Evolutionary conservation across 1,140 invertebrate genomes (phyloP), one percentile per base, ranked within the genome.

Genomic region (Teleogryllus occipitalis): DNA sequence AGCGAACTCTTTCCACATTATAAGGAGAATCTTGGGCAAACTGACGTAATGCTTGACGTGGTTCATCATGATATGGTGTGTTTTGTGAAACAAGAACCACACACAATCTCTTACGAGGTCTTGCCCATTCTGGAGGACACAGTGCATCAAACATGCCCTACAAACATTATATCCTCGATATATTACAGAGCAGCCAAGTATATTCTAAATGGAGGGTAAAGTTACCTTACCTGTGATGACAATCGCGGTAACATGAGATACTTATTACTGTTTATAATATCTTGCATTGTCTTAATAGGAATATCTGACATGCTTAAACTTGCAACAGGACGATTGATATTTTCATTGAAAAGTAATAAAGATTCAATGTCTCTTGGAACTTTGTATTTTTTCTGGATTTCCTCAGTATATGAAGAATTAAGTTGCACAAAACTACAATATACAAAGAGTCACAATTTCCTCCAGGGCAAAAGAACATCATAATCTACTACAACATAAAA

Each of bases 271-370:
- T 94, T 91, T 76, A 98, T 93, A 49, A 98, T 90, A 86, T 98
- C 94, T 81, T 94, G 93, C 86, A 98, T 90, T 0, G 95, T 96
- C 79, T 93, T 90, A 47, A 92, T 92, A 14, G 95, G 94, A 83
- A 97, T 95, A 85, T 97, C 95, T 54, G 92, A 88, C 92, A 97
- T 96, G 80, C 92, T 89, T 74, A 98, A 89, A 79, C 93, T 95
- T 47, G 96, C 96, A 78, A 94, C 92, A 3, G 97, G 94, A 78
- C 91, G 89, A 12, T 90, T 87, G 7, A 89, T 89, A 85, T 97
- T 94, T 86, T 98, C 97, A 87, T 98, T 97, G 84, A 98, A 96
- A 75, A 98, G 87, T 77, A 98, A 88, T 79, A 99, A 88, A 2
- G 93, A 95, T 84, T 98, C 96, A 85, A 94, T 90, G 82, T 93